Evolutionary conservation across 2,113 vertebrate species (phyloP), one percentile per base, ranked within the genome.

Genomic region (Cepphus grylle): DNA sequence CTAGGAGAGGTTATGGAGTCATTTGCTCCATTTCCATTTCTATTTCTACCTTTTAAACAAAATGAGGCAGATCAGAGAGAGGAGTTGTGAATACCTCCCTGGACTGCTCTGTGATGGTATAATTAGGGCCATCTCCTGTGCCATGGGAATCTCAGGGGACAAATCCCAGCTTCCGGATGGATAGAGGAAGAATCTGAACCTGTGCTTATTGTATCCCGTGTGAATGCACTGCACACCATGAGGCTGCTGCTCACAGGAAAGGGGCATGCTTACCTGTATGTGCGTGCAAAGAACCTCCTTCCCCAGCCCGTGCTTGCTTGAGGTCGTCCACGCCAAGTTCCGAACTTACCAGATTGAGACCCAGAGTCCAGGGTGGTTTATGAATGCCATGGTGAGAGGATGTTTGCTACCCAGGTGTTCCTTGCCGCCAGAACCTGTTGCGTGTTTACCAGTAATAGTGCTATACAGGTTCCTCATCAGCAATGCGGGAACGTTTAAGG

Each of bases 291-390:
- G 40, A 91, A 76, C 12, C 4, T 20, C 38, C n/a, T 94, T 84
- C 53, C 47, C 5, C 38, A 1, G 1, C 6, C 20, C 55, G 29
- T 55, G 32, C 18, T 81, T 1, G 0, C 26, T 67, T 53, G 13
- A 49, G 19, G 25, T 27, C 10, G 20, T 38, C 47, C 38, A 9
- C 43, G 23, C 3, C 43, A 83, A 42, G 12, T 22, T 79, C 40
- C 87, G 49, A 81, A 76, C 8, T 91, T 70, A 70, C 20, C n/a
- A 81, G 34, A 11, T 1, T 0, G 2, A 77, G 34, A 62, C 17
- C 5, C 52, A 76, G 86, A 65, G 38, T 78, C 87, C 81, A 87
- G 56, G 36, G 23, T 52, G 9, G 15, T 23, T 94, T 90, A 58
- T 27, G 69, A 79, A 36, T 84, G 56, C 11, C 11, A 2, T 15